A percentile compares a stretch with the other conserved stretches of the same genome.
phyloP scores from a whole-genome alignment of 2,113 vertebrate species.

The Gambusia affinis region DNA sequence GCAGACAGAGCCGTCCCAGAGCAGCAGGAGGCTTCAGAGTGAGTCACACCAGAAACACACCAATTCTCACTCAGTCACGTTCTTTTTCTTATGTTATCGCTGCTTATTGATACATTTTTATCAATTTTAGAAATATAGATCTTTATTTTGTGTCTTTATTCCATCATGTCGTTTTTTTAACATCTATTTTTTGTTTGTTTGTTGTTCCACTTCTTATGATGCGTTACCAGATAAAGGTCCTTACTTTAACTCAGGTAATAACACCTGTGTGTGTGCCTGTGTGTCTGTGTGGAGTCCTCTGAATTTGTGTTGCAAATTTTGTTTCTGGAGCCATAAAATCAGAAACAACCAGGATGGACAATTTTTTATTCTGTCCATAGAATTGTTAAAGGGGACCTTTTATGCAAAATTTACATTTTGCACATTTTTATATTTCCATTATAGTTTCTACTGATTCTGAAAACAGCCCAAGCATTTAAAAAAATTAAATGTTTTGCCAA shows the following conservation, averaged over 20 bases:
- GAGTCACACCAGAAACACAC: slow-evolving; percentile 36
- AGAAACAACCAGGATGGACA: not conserved
- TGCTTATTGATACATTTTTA: not conserved
- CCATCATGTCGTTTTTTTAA: not conserved
- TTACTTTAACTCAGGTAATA: slow-evolving; percentile 89
- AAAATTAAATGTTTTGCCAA: too few species aligned
- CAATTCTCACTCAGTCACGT: not conserved
- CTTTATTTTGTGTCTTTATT: slow-evolving; percentile 1
- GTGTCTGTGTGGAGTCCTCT: not conserved
- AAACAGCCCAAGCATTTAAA: too few species aligned
- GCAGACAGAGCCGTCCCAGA: slow-evolving; percentile 78
- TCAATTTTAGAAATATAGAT: not conserved
- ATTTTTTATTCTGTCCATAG: not conserved
- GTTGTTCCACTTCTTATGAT: slow-evolving; percentile 59
- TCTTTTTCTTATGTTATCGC: not conserved
- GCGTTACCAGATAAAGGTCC: slow-evolving; percentile 86
- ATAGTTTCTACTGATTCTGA: too few species aligned
- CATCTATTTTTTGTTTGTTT: slow-evolving; percentile 21
- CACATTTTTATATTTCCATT: too few species aligned
- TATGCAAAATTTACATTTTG: too few species aligned
- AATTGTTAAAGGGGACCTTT: not conserved
- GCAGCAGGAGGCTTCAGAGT: slow-evolving; percentile 88
- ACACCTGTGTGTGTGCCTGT: slow-evolving; percentile 1
- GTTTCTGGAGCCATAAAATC: not conserved
- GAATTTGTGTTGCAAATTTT: not conserved